Percentiles rank a stretch among this genome's conserved stretches.
Conservation (phyloP, 2,113 vertebrate species). For the Protobothrops mucrosquamatus region DNA sequence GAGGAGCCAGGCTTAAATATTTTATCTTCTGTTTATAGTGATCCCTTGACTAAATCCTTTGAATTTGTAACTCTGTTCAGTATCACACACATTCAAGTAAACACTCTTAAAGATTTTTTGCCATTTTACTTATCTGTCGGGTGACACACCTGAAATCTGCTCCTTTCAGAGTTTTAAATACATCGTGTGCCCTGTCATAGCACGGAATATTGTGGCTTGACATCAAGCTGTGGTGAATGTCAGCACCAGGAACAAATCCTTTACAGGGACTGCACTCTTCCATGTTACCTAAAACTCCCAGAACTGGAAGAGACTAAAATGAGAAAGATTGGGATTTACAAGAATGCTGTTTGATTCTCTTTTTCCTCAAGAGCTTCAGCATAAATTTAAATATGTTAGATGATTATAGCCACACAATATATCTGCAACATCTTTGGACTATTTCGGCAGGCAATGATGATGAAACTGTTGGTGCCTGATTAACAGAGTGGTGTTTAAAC, state of each 20-base stretch:
- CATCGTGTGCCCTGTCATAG: slow-evolving; percentile 22
- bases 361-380: not conserved
- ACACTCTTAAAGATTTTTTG: not conserved
- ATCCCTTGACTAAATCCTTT: not conserved
- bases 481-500: not conserved
- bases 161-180: slow-evolving; percentile 16
- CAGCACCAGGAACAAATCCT: slow-evolving; percentile 43
- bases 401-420: not conserved
- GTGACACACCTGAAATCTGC: slow-evolving; percentile 26
- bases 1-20: not conserved
- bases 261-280: fast-evolving
- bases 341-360: not conserved
- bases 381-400: not conserved
- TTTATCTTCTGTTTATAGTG: not conserved
- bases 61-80: not conserved
- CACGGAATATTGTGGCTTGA: slow-evolving; percentile 25
- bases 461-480: not conserved
- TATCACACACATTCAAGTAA: not conserved
- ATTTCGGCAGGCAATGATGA: not conserved
- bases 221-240: slow-evolving; percentile 34
- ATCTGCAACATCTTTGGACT: not conserved
- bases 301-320: slow-evolving; percentile 55
- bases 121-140: not conserved
- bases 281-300: slow-evolving; percentile 19
- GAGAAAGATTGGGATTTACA: not conserved